Base-by-base conservation (phyloP, 1,140 invertebrate species). In the Conus ventricosus region DNA sequence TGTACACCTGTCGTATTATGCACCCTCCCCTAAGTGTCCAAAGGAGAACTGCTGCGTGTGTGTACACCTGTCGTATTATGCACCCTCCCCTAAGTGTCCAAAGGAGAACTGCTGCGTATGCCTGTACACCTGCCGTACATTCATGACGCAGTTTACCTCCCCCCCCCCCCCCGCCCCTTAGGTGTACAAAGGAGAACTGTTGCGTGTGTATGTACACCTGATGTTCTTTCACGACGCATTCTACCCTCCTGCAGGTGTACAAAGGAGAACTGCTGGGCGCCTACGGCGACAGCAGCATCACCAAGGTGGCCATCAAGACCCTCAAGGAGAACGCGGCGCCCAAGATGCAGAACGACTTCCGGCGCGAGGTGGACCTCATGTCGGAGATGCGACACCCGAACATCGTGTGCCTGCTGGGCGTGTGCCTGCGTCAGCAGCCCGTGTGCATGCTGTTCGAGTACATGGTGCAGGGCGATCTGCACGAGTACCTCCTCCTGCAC, bases 371-470 rank as follows among this genome's bases (percentile, higher is more conserved):
- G 60, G 94, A 94, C 85, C 84, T 99, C 5, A 99, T 99, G 96
- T 97, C 98, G 0, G 98, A 99, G 94, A 95, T 99, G 76, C 96
- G 97, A 86, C 98, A 99, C 96, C 98, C 98, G 0, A 99, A 99
- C 94, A 98, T 99, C 90, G 98, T 99, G 78, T 99, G 98, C 95
- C 96, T 99, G 82, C 96, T 99, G 25, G 98, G 98, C 0, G 98
- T 99, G 6, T 97, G 98, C 84, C 96, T 98, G 83, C 97, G 97
- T 91, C 97, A 98, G 87, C 97, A 98, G 92, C 98, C 98, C 0
- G 97, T 98, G 94, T 99, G 98, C 94, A 99, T 99, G 98, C 95
- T 99, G 4, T 99, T 99, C 95, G 98, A 99, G 94, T 99, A 98
- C 93, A 99, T 94, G 93, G 90, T 91, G 3, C 91, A 98, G 93